phyloP scores from a whole-genome alignment of 2,797 vertebrate species.

The Coendou prehensilis region DNA sequence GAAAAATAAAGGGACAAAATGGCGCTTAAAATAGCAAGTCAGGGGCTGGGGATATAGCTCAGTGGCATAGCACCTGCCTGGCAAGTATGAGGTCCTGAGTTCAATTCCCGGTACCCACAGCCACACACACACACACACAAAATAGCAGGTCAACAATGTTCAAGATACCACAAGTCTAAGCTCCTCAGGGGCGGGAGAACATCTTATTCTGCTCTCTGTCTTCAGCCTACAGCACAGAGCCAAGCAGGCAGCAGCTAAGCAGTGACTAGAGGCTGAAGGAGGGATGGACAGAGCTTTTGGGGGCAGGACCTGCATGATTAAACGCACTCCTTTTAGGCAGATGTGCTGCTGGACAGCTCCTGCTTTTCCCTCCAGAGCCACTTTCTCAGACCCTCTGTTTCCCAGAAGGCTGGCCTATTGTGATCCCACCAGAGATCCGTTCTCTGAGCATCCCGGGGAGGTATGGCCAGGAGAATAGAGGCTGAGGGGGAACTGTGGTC shows the following conservation, averaged over 20 bases:
- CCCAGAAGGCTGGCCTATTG: neutral
- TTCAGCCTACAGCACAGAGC: neutral
- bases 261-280: neutral
- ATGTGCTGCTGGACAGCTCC: neutral
- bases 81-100: no score
- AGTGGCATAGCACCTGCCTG: no score
- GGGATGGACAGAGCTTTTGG: neutral
- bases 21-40: no score
- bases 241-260: neutral
- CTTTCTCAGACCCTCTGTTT: neutral
- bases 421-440: neutral
- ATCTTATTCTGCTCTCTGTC: neutral
- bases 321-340: neutral
- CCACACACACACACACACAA: no score
- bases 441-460: neutral
- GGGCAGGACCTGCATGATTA: neutral
- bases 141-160: neutral
- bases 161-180: neutral
- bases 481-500: neutral
- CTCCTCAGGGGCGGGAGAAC: neutral
- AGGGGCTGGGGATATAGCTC: no score
- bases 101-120: no score
- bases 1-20: neutral
- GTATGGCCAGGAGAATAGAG: neutral
- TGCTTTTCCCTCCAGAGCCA: neutral